phyloP scores from a whole-genome alignment of 2,888 invertebrate genomes.

The Orchestes rusci region DNA sequence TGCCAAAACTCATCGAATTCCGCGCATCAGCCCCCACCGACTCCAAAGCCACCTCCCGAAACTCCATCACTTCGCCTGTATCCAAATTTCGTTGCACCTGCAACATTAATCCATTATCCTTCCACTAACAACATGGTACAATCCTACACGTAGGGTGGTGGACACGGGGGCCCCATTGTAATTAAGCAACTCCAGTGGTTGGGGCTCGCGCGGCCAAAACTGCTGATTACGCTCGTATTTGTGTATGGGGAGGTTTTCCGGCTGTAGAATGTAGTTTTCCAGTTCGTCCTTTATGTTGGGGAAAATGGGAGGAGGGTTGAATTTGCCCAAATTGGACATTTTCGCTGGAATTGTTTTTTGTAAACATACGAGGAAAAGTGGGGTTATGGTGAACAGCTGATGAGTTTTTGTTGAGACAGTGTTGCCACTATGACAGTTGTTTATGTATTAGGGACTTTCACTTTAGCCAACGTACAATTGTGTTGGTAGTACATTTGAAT shows the following conservation, averaged over 20 bases:
- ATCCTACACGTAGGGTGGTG: constrained; percentile 47
- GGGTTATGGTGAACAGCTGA: no score
- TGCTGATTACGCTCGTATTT: constrained; percentile 60
- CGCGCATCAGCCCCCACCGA: constrained; percentile 58
- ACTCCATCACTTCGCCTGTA: constrained; percentile 68
- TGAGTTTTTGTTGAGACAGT: no score
- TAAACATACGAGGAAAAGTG: neutral
- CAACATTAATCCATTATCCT: neutral
- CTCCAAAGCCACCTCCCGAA: constrained; percentile 53
- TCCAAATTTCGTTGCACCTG: constrained; percentile 63
- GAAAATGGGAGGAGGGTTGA: constrained; percentile 38
- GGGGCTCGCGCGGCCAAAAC: constrained; percentile 54
- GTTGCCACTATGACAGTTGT: no score
- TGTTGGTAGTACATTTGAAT: no score
- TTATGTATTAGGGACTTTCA: no score
- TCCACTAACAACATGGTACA: neutral
- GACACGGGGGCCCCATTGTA: constrained; percentile 47
- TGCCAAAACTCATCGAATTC: constrained; percentile 72
- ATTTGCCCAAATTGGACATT: constrained; percentile 21
- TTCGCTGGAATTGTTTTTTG: neutral
- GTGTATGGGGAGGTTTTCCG: constrained; percentile 67
- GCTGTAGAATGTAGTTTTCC: constrained; percentile 57
- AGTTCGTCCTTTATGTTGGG: constrained; percentile 58
- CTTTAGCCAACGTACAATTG: no score
- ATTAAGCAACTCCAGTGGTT: constrained; percentile 49